Evolutionary conservation across 2,888 invertebrate genomes (phyloP).

Genomic region (Mechanitis messenoides): DNA sequence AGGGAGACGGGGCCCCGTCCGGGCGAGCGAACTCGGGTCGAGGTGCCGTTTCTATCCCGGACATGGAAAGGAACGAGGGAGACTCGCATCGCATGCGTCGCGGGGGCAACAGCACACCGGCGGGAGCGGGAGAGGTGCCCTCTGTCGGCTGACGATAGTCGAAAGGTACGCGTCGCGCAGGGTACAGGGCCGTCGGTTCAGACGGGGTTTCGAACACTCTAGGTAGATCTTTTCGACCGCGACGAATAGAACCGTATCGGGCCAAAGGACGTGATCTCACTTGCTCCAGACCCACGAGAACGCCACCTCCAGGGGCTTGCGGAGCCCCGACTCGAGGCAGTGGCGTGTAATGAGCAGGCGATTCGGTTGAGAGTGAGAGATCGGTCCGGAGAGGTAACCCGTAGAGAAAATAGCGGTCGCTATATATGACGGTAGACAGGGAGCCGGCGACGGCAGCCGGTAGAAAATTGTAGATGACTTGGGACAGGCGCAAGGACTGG

Average conservation of each 20-base stretch:
- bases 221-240: slow-evolving; percentile 31
- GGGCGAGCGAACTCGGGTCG: slow-evolving; percentile 40
- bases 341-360: slow-evolving; percentile 23
- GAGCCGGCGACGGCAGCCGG: slow-evolving; percentile 41
- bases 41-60: slow-evolving; percentile 29
- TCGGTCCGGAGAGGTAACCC: slow-evolving; percentile 54
- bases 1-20: slow-evolving; percentile 28
- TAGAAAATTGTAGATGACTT: slow-evolving; percentile 47
- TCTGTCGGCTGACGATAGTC: slow-evolving; percentile 34
- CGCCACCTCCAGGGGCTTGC: slow-evolving; percentile 28
- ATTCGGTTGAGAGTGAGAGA: slow-evolving; percentile 35
- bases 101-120: slow-evolving; percentile 32
- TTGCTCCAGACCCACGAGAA: slow-evolving; percentile 15
- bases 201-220: slow-evolving; percentile 28
- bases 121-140: slow-evolving; percentile 28
- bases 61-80: slow-evolving; percentile 28
- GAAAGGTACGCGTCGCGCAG: slow-evolving; percentile 33
- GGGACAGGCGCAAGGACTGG: slow-evolving; percentile 31
- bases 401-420: slow-evolving; percentile 69
- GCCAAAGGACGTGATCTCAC: slow-evolving; percentile 21
- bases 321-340: slow-evolving; percentile 23
- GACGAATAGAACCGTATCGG: slow-evolving; percentile 30
- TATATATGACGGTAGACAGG: slow-evolving; percentile 65
- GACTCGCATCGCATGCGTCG: slow-evolving; percentile 28
- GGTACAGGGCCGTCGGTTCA: slow-evolving; percentile 31